A percentile compares a stretch with the other conserved stretches of the same genome.
phyloP scores from a whole-genome alignment of 2,888 invertebrate species.

The Polydrusus pterygomalis region DNA sequence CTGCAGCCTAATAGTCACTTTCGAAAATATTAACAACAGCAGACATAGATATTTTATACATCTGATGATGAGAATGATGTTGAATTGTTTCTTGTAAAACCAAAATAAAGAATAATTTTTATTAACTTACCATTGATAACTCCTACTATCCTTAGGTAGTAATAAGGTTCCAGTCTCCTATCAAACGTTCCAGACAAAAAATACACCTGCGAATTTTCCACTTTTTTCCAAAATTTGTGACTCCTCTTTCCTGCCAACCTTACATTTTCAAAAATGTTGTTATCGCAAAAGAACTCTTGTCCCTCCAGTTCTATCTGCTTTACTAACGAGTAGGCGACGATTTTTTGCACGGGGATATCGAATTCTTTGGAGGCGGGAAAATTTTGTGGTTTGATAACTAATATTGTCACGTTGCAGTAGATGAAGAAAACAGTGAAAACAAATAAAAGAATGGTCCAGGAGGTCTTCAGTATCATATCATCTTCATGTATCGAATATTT shows the following conservation, averaged over 20 bases:
- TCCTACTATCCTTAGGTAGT: conserved; percentile 58
- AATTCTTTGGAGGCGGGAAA: background rate
- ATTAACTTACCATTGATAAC: conserved; percentile 55
- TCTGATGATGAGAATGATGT: too few relatives aligned
- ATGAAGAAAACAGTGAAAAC: conserved; percentile 23
- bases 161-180: conserved; percentile 57
- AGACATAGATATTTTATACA: too few relatives aligned
- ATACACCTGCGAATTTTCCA: conserved; percentile 54
- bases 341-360: conserved; percentile 41
- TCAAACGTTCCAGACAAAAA: conserved; percentile 58
- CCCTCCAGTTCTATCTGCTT: conserved; percentile 61
- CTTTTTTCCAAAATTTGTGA: conserved; percentile 55
- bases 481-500: conserved; percentile 4
- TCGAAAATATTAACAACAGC: too few relatives aligned
- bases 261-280: conserved; percentile 25
- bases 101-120: too few relatives aligned
- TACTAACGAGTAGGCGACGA: conserved; percentile 60
- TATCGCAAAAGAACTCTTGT: conserved; percentile 54
- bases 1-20: too few relatives aligned
- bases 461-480: conserved; percentile 41
- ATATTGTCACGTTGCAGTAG: conserved; percentile 30
- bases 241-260: background rate
- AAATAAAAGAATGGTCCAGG: conserved; percentile 39
- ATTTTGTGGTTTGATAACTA: conserved; percentile 7
- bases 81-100: too few relatives aligned